Percentiles rank a stretch among this genome's conserved stretches.
These are phyloP conservation scores for Drosophila ironensis DNA, from an alignment of 1,140 invertebrate genomes.

Conservation along the genomic window DNA sequence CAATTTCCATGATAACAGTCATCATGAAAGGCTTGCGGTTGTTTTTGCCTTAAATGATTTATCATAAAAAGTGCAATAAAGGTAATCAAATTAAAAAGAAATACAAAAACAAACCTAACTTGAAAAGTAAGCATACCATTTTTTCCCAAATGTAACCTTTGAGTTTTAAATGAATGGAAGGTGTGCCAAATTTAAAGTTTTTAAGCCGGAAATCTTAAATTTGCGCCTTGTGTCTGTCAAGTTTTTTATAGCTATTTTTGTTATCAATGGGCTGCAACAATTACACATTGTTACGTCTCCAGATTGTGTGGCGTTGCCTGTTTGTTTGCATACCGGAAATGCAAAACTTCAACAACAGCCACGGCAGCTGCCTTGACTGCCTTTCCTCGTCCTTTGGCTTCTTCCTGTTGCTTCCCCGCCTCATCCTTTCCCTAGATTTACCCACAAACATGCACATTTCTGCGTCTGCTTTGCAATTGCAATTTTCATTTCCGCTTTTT, in stretches of 20 bases:
- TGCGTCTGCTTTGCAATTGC: constrained; percentile 60
- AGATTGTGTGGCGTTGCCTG: constrained; percentile 34
- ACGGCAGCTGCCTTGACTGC: constrained; percentile 32
- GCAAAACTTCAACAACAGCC: constrained; percentile 68
- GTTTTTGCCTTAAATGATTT: too few relatives aligned
- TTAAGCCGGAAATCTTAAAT: constrained; percentile 68
- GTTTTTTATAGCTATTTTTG: constrained; percentile 10
- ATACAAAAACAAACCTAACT: too few relatives aligned
- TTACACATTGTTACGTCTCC: constrained; percentile 75
- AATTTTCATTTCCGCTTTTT: constrained; percentile 71
- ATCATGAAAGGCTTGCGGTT: constrained; percentile 30
- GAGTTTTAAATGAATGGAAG: too few relatives aligned
- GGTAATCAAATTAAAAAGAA: too few relatives aligned
- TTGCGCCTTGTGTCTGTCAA: constrained; percentile 1
- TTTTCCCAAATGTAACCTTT: too few relatives aligned
- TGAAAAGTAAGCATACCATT: too few relatives aligned
- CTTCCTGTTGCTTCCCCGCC: not conserved
- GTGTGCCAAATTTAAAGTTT: constrained; percentile 45
- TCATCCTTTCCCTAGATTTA: not conserved
- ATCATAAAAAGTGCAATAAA: too few relatives aligned
- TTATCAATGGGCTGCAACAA: constrained; percentile 73
- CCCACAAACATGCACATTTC: constrained; percentile 1
- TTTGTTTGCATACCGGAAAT: constrained; percentile 75
- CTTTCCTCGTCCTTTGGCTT: not conserved
- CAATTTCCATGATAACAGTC: constrained; percentile 18